Evolutionary conservation across 2,113 vertebrate genomes (phyloP), one percentile per base, ranked within the genome.

Genomic region (Lepisosteus osseus): DNA sequence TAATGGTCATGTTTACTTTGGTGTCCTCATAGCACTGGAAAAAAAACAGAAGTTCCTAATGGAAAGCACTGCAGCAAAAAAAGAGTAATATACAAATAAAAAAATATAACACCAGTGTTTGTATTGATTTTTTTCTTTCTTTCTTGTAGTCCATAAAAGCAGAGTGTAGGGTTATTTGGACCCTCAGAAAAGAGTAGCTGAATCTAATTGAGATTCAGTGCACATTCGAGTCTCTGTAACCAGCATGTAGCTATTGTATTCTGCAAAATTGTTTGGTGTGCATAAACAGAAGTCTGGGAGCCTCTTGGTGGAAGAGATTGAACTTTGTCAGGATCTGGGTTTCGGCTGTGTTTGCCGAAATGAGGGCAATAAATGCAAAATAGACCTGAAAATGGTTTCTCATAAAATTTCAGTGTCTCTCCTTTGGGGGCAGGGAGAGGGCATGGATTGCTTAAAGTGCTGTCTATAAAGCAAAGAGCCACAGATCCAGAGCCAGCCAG

Each of bases 361-460:
- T 62, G 41, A 69, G 54, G 68, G 55, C 14, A 70, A 57, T 62
- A 57, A 64, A 70, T 70, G 59, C 57, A 70, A 62, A 70, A 57
- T 69, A 40, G 54, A 55, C 29, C 61, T 42, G 13, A 43, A 43
- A 42, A 69, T 69, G 57, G 11, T 62, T 64, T 64, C 62, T 41
- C 62, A 64, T 64, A 64, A 64, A 3, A 64, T 64, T 64, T 64
- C 62, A 64, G 62, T 40, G 62, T 42, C 41, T 64, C 62, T 64
- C 56, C 57, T 61, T 15, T 51, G 57, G 55, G 68, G 57, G 43
- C 69, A 70, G 59, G 14, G 43, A 44, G 55, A 7, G 57, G 15
- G n/a, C 17, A 47, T 8, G 55, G 4, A 56, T 57, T 40, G 55
- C 68, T 57, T 55, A 69, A 69, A 69, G 68, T 41, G 13, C 51